Conservation (phyloP, 2,797 vertebrate genomes). For the Ara ararauna region DNA sequence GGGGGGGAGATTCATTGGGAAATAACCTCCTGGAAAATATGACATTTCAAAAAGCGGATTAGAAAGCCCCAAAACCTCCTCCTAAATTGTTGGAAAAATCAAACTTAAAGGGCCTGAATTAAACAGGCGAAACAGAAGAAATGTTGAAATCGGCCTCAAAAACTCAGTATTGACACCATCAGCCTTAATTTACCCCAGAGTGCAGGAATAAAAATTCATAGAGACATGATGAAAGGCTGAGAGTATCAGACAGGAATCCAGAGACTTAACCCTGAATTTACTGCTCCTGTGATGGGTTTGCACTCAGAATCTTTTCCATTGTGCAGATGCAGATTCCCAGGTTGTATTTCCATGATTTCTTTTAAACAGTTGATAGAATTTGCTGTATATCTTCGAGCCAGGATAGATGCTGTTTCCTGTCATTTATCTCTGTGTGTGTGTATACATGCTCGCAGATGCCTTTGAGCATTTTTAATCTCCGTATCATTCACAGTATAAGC, state of each 20-base stretch:
- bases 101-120: slow-evolving; percentile 16
- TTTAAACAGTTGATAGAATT: not conserved
- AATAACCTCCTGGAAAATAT: not conserved
- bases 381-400: not conserved
- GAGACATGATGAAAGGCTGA: slow-evolving; percentile 57
- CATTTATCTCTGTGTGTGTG: not conserved
- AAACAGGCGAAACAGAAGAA: not conserved
- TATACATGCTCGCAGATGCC: accelerated
- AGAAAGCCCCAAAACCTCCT: not conserved
- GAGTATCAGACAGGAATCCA: slow-evolving; percentile 37
- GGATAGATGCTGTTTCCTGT: not conserved
- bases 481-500: not conserved
- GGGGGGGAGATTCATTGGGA: accelerated
- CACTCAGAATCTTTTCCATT: not conserved
- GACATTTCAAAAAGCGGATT: not conserved
- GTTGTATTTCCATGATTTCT: not conserved
- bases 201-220: slow-evolving; percentile 57
- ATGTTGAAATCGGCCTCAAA: slow-evolving; percentile 5
- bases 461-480: not conserved
- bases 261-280: slow-evolving; percentile 60
- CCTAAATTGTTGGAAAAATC: not conserved
- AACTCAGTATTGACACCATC: slow-evolving; percentile 28
- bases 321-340: not conserved
- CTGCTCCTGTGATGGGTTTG: not conserved
- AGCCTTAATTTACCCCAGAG: slow-evolving; percentile 61